phyloP scores from a whole-genome alignment of 2,797 vertebrate genomes.

The Propithecus perrieri region DNA sequence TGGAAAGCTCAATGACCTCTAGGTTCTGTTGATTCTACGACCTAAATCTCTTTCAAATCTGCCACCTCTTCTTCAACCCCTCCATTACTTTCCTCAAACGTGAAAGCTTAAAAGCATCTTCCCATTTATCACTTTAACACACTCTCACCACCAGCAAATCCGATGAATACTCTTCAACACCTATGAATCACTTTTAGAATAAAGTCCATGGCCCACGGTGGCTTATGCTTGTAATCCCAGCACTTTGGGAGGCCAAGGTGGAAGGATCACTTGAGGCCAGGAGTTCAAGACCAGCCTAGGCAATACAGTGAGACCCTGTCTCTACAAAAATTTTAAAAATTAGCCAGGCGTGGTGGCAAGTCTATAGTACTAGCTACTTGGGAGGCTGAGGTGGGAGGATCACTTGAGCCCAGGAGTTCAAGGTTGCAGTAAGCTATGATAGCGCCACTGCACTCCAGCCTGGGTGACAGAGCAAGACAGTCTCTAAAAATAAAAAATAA shows the following conservation, averaged over 20 bases:
- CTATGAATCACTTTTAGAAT: not conserved
- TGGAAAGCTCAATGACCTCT: not conserved
- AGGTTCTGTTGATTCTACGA: not conserved
- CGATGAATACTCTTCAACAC: not conserved
- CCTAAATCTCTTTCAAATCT: not conserved
- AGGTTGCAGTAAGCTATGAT: not conserved
- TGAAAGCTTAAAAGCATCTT: not conserved
- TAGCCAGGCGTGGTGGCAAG: not conserved
- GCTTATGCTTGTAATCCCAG: not conserved
- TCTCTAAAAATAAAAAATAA: not conserved
- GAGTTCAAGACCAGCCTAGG: not conserved
- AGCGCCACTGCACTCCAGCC: not conserved
- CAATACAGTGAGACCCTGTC: not conserved
- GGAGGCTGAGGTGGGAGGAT: not conserved
- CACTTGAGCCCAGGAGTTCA: not conserved
- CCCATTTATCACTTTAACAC: not conserved
- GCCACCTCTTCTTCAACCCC: not conserved
- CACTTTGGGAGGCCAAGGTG: not conserved
- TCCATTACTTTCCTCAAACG: not conserved
- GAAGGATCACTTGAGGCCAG: not conserved
- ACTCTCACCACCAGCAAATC: not conserved
- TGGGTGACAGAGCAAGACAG: not conserved
- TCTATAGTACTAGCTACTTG: not conserved
- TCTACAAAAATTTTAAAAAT: not conserved
- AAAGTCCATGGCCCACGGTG: not conserved